These are phyloP conservation scores for Caenorhabditis doughertyi DNA, from an alignment of 2,888 invertebrate genomes.

Conservation along the genomic window DNA sequence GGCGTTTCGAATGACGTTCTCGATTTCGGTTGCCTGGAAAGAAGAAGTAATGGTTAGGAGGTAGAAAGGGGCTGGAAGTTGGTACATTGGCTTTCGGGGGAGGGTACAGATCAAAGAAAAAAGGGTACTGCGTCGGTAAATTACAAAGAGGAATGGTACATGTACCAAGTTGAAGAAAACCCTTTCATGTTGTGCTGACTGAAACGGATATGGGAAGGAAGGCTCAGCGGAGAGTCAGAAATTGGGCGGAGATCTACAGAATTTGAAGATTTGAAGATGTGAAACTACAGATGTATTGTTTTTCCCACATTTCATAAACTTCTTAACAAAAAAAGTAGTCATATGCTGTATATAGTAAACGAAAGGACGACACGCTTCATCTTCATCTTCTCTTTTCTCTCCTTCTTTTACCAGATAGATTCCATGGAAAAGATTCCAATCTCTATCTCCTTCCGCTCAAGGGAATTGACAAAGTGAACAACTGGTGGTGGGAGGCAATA, in stretches of 20 bases:
- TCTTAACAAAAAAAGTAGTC: no score
- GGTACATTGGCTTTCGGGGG: neutral
- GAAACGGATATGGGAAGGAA: no score
- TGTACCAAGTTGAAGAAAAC: no score
- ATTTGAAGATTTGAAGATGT: no score
- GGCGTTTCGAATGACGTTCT: conserved; percentile 66
- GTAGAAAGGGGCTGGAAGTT: neutral
- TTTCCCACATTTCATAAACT: no score
- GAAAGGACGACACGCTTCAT: conserved; percentile 26
- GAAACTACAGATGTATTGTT: no score
- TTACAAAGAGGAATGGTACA: no score
- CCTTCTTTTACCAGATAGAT: conserved; percentile 16
- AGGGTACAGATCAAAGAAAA: no score
- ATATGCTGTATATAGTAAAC: neutral
- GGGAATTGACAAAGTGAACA: conserved; percentile 54
- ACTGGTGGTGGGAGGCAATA: conserved; percentile 33
- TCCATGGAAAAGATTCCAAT: conserved; percentile 38
- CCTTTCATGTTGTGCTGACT: no score
- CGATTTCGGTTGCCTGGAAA: conserved; percentile 70
- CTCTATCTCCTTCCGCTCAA: conserved; percentile 43
- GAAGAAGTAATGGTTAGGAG: neutral
- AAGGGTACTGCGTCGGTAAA: no score
- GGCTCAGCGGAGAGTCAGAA: no score
- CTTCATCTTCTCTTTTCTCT: neutral
- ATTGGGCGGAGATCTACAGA: no score